Evolutionary conservation across 2,113 vertebrate genomes (phyloP).

Genomic region (Heloderma charlesbogerti): DNA sequence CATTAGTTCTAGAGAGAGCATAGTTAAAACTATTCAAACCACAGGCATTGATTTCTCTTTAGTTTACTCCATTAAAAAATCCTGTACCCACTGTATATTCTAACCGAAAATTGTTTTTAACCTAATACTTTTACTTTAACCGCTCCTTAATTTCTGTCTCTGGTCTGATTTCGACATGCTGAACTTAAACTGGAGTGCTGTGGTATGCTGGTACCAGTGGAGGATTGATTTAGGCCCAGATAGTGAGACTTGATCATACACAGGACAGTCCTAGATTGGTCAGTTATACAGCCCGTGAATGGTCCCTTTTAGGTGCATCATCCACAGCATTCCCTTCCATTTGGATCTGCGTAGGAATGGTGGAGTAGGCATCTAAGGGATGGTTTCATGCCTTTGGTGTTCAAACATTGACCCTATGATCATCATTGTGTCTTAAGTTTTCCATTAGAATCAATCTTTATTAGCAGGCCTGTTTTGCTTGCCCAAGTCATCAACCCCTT

Average conservation of each 20-base stretch:
- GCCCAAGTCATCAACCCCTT: too few relatives aligned
- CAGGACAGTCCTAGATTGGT: background rate
- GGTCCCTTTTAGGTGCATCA: background rate
- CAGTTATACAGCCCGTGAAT: background rate
- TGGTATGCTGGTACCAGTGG: background rate
- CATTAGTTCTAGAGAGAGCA: too few relatives aligned
- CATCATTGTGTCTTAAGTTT: too few relatives aligned
- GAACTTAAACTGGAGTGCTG: background rate
- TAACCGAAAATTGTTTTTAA: background rate
- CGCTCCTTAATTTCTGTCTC: background rate
- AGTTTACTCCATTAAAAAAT: too few relatives aligned
- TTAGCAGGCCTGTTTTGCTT: too few relatives aligned
- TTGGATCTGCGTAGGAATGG: background rate
- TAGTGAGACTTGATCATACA: background rate
- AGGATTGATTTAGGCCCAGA: background rate
- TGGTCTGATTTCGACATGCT: background rate
- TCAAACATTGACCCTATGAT: too few relatives aligned
- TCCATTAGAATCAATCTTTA: too few relatives aligned
- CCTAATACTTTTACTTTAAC: background rate
- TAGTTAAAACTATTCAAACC: too few relatives aligned
- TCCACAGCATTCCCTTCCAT: background rate
- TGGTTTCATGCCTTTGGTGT: too few relatives aligned
- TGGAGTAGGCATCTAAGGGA: too few relatives aligned
- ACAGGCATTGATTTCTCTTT: too few relatives aligned
- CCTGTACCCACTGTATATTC: too few relatives aligned